Conservation (phyloP, 2,113 vertebrate genomes). For the Falcunculus frontatus region DNA sequence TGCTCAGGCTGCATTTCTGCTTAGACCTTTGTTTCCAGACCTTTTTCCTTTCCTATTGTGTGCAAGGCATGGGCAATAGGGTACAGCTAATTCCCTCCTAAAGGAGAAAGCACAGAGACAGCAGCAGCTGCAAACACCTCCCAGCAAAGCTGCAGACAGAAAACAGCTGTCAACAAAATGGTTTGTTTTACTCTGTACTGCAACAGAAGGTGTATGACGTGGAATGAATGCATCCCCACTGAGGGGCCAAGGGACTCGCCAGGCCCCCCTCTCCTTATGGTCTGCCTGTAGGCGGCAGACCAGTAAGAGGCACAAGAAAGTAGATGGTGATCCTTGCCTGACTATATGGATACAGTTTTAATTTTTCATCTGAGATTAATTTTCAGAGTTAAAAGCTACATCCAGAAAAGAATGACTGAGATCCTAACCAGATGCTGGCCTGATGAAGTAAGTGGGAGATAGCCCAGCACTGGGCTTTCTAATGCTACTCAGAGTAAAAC, state of each 20-base stretch:
- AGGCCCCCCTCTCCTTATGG: rapidly evolving
- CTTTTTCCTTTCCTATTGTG: background rate
- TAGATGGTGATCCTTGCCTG: background rate
- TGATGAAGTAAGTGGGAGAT: background rate
- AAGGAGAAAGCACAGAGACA: background rate
- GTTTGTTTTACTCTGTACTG: background rate
- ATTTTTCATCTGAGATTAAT: background rate
- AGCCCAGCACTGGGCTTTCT: background rate
- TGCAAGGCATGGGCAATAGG: background rate
- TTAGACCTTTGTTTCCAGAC: background rate
- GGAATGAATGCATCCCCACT: background rate
- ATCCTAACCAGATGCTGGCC: background rate
- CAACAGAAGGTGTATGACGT: background rate
- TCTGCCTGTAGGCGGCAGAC: background rate
- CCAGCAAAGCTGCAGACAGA: background rate
- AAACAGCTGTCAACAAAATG: background rate
- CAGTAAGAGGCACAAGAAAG: background rate
- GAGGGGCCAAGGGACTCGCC: too few species aligned
- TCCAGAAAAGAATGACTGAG: background rate
- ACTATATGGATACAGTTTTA: background rate
- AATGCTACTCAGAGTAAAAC: background rate
- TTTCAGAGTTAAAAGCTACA: background rate
- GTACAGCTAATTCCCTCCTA: background rate
- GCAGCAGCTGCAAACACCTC: background rate
- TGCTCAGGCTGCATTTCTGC: background rate